Evolutionary conservation across 2,888 invertebrate species (phyloP).

Genomic region (Lycaena phlaeas): DNA sequence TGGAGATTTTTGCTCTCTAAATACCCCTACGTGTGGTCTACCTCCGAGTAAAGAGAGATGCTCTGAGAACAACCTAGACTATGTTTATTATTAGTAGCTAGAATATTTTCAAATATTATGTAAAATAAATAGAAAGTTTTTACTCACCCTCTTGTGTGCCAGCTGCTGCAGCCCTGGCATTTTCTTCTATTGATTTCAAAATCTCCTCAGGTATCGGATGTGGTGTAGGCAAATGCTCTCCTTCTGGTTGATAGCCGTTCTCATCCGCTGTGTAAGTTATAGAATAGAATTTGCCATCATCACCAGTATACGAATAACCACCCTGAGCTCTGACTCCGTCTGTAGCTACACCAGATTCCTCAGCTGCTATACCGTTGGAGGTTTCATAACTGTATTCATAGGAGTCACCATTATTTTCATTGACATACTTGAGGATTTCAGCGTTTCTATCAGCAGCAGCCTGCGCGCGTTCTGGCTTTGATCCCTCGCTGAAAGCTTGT

Average conservation of each 20-base stretch:
- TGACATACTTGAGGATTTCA: conserved; percentile 49
- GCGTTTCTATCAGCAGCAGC: conserved; percentile 49
- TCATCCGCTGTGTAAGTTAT: conserved; percentile 62
- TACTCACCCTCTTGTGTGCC: conserved; percentile 60
- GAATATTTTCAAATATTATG: too few relatives aligned
- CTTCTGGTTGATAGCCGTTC: conserved; percentile 55
- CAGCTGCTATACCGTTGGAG: conserved; percentile 60
- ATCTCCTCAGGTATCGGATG: conserved; percentile 62
- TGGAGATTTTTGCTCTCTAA: too few relatives aligned
- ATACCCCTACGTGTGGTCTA: too few relatives aligned
- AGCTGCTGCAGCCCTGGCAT: conserved; percentile 55
- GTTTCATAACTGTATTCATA: conserved; percentile 58
- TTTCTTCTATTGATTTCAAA: conserved; percentile 52
- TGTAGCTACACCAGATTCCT: conserved; percentile 56
- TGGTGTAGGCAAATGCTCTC: conserved; percentile 58
- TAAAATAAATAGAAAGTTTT: not conserved
- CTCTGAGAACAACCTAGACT: too few relatives aligned
- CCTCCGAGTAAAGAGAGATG: too few relatives aligned
- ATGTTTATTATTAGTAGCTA: too few relatives aligned
- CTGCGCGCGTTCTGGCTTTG: conserved; percentile 43
- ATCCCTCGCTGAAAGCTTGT: conserved; percentile 12
- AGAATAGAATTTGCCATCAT: conserved; percentile 53
- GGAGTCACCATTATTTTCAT: conserved; percentile 52
- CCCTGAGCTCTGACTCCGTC: conserved; percentile 61
- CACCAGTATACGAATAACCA: conserved; percentile 53